Evolutionary conservation across 2,797 vertebrate genomes (phyloP).

Genomic region (Siniperca undulata): DNA sequence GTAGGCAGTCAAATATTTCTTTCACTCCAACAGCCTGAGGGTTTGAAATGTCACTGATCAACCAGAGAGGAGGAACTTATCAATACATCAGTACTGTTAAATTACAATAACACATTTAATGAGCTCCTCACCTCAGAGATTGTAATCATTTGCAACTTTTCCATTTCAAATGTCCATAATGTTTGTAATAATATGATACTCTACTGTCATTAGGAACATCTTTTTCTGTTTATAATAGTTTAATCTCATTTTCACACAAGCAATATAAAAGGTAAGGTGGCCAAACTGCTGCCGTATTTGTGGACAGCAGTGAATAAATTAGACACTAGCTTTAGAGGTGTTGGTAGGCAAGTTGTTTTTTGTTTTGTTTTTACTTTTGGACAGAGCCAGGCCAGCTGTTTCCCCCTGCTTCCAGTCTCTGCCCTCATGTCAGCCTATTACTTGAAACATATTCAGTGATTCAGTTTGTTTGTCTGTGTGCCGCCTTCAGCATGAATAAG

Average conservation of each 20-base stretch:
- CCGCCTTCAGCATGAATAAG: neutral
- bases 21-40: neutral
- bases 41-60: neutral
- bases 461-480: neutral
- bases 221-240: neutral
- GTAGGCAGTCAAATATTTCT: neutral
- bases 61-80: neutral
- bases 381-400: neutral
- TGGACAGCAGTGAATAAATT: neutral
- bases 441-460: neutral
- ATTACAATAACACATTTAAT: neutral
- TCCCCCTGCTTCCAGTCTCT: neutral
- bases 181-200: neutral
- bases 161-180: neutral
- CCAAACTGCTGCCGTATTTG: neutral
- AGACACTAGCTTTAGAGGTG: neutral
- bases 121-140: neutral
- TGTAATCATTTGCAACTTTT: neutral
- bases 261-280: neutral
- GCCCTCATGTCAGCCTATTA: too few relatives aligned
- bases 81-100: neutral
- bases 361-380: neutral
- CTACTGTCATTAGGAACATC: neutral
- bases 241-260: neutral
- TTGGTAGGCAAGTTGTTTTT: neutral